Evolutionary conservation across 2,888 invertebrate species (phyloP), one percentile per base, ranked within the genome.

Genomic region (Auanema freiburgensis): DNA sequence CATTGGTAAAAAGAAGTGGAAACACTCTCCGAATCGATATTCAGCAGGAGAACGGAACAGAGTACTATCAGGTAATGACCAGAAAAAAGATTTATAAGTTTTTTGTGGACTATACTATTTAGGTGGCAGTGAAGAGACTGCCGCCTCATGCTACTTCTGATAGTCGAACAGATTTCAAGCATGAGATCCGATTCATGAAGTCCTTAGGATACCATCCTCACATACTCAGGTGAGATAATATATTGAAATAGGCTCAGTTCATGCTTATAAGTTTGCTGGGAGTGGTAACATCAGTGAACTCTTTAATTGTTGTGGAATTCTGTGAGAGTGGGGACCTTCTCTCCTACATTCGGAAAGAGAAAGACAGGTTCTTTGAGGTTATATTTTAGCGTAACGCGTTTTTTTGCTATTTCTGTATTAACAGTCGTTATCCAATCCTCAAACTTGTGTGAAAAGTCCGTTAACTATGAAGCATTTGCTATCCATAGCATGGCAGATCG

Each of bases 161-260:
- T 25, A 69, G 69, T 44, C 61, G 71, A 51, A 40, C 59, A 4
- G 79, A 79, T 43, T 76, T 79, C 57, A 62, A 72, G 33, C 72
- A 75, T 50, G 79, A 79, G 56, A 79, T 79, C 23, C 64, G 70
- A 4, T 79, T 79, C 55, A 79, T 79, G 79, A 79, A 79, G 53
- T 51, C 63, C 1, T 59, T 79, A 10, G 79, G 78, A 14, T 72
- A 74, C 44, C 78, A 78, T 61, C 68, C 73, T 0, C 77, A 78
- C 58, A 66, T 78, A 8, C 57, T 76, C 5, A 65, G 62, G 66
- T 66, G 10, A 18, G 18, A 14, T n/a, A 46, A 46, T 5, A 33
- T 5, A 33, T 46, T 46, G 16, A 5, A 33, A 8, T 11, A 5
- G 49, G 21, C n/a, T 14, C 11, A 12, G 16, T 18, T 16, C 5